These are phyloP conservation scores for Micromesistius poutassou DNA, from an alignment of 2,797 vertebrate genomes.

Conservation along the genomic window DNA sequence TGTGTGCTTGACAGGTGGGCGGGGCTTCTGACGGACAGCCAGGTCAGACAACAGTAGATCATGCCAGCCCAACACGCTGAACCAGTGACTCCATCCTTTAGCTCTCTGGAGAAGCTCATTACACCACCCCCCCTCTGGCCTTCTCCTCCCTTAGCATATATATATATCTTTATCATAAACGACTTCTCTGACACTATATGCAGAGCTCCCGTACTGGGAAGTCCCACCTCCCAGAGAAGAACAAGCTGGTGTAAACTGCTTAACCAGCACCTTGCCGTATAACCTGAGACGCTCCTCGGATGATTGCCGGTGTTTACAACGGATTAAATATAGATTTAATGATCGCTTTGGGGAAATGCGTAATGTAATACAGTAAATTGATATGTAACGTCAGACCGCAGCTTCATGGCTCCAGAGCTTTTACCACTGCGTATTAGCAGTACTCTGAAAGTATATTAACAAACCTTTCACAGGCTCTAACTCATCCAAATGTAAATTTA, in stretches of 20 bases:
- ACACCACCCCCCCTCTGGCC: neutral
- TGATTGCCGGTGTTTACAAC: neutral
- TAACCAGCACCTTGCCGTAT: neutral
- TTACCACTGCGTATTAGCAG: neutral
- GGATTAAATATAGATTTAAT: neutral
- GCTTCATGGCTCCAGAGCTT: neutral
- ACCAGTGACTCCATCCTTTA: neutral
- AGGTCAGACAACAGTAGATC: neutral
- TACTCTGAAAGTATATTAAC: neutral
- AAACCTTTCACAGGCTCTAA: neutral
- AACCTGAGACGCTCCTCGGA: neutral
- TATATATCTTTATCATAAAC: neutral
- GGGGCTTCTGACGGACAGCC: neutral
- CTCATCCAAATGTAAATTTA: neutral
- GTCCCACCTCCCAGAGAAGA: neutral
- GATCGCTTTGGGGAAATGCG: neutral
- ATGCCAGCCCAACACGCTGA: neutral
- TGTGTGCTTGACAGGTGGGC: neutral
- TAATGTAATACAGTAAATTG: neutral
- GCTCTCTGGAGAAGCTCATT: neutral
- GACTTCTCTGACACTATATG: neutral
- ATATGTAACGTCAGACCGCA: neutral
- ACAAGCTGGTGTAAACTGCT: neutral
- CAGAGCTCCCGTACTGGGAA: neutral
- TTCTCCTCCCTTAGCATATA: neutral